Base-by-base conservation (phyloP, 2,113 vertebrate species). In the Salvelinus sp. region DNA sequence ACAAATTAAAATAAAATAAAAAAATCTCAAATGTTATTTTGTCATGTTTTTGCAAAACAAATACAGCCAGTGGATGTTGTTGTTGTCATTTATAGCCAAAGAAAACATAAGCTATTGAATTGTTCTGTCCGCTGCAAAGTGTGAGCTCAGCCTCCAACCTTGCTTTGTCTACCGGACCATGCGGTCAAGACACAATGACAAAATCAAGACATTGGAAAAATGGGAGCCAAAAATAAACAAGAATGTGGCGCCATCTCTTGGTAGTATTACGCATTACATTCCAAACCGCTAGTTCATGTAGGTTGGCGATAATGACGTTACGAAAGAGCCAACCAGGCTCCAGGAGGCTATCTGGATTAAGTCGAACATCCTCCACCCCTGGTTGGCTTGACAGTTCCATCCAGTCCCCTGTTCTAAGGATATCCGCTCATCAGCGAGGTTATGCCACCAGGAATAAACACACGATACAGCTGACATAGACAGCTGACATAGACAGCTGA, bases 241-340 rank as follows among this genome's bases (percentile, higher is more conserved):
- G 10, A 74, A 20, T 22, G 47, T 67, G 69, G 4, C 76, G n/a
- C 83, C 91, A 88, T 73, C 91, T 90, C 82, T 13, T 81, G 88
- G 76, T 28, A 14, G 0, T 2, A 38, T 66, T 50, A 18, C 58
- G 72, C 62, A 86, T 72, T 75, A 65, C 86, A 88, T 18, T 5
- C 16, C 16, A 54, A 18, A 4, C 14, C 14, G 12, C 16, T 54
- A 18, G 50, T 18, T 54, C 50, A 18, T 54, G 50, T 5, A 16
- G 50, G 50, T 18, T 54, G 50, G 50, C 3, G 1, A 5, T 54
- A 54, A 6, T 18, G 50, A 54, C 14, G 38, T 44, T 44, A 10
- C 38, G 38, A 2, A 44, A 0, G 38, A 9, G 38, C 7, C 38
- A 44, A 6, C 2, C 38, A 25, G 23, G 23, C 23, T 23, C 3